phyloP scores from a whole-genome alignment of 2,113 vertebrate species.

The Pipra filicauda region DNA sequence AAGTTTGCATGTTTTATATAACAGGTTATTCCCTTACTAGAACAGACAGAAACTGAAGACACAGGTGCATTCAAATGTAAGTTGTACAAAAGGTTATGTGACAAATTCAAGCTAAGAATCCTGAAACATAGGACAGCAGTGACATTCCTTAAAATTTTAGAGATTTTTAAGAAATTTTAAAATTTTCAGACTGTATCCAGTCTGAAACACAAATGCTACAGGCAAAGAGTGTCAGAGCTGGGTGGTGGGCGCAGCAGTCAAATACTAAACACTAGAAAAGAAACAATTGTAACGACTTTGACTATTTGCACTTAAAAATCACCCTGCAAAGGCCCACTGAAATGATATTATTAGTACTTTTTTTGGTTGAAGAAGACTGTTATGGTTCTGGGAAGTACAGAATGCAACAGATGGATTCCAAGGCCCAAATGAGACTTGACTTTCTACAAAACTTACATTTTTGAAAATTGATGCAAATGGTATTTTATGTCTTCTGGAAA shows the following conservation, averaged over 20 bases:
- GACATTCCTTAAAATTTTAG: background rate
- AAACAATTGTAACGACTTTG: background rate
- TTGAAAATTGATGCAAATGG: background rate
- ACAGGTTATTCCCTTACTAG: background rate
- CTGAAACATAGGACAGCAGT: background rate
- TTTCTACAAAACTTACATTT: background rate
- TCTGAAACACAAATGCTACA: background rate
- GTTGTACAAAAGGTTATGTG: background rate
- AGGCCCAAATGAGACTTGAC: background rate
- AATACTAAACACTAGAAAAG: background rate
- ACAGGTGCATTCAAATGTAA: background rate
- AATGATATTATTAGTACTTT: background rate
- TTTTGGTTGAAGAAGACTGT: background rate
- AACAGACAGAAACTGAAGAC: background rate
- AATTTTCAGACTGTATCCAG: background rate
- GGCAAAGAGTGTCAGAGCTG: background rate
- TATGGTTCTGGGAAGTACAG: background rate
- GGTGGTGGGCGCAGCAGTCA: background rate
- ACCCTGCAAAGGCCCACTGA: background rate
- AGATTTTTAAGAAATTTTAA: background rate
- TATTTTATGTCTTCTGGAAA: background rate
- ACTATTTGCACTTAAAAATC: background rate
- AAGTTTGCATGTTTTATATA: background rate
- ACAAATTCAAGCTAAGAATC: background rate
- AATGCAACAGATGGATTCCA: background rate